Base-by-base conservation (phyloP, 1,140 invertebrate genomes). In the Anastatus disparis region DNA sequence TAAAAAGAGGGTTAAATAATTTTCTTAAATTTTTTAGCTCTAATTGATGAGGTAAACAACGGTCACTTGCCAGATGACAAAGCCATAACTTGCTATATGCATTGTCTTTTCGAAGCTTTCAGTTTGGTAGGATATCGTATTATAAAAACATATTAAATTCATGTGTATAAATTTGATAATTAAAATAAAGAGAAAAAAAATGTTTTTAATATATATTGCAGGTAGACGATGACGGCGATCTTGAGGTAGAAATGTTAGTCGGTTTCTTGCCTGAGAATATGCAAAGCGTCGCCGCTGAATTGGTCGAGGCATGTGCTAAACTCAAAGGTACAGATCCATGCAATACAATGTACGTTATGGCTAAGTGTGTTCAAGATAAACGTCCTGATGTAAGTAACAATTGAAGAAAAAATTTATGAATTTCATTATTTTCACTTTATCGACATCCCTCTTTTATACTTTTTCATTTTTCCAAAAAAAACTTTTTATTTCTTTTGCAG, bases 71-170 rank as follows among this genome's bases (percentile, higher is more conserved):
- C 22, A 0, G 70, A 82, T 22, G 78, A 84, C 3, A 70, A 22
- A 9, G 62, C 44, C 2, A 70, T 86, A 20, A 81, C 82, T 6
- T 86, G 84, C 61, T 86, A 86, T 75, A 84, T 84, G 81, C 73
- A 70, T 65, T 85, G 84, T 50, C 70, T 85, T 7, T 74, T 85
- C 9, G 75, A 79, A 6, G 63, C 82, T 15, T 79, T 85, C 55
- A 78, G 82, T 67, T 65, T 85, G 77, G 84, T 85, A 76, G 75
- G 73, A 70, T 26, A n/a, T 9, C 29, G n/a, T n/a, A n/a, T 52
- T 26, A 1, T 48, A 7, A 22, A 42, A 15, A n/a, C n/a, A n/a
- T n/a, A n/a, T n/a, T n/a, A n/a, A n/a, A n/a, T n/a, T n/a, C n/a
- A n/a, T n/a, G n/a, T n/a, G n/a, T n/a, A n/a, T n/a, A n/a, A n/a